Percentiles rank a stretch among this genome's conserved stretches.
Evolutionary conservation across 2,888 invertebrate species (phyloP).

Genomic region (Leucoma salicis): DNA sequence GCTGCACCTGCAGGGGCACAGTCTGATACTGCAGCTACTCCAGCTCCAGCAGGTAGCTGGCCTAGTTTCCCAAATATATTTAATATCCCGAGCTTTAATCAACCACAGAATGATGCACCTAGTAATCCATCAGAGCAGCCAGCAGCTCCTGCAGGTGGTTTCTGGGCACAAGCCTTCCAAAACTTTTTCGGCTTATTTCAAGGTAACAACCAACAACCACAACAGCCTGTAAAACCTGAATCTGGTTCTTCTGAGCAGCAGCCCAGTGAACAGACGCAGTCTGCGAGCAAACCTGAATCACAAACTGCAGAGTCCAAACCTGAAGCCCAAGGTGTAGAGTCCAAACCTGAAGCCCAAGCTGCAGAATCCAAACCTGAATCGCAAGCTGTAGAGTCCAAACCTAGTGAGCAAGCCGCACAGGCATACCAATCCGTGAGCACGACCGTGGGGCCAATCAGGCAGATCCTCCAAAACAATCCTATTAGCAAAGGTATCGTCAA

Average conservation of each 20-base stretch:
- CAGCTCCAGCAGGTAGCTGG: neutral
- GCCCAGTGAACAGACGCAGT: neutral
- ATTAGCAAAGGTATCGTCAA: conserved; percentile 37
- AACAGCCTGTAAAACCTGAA: neutral
- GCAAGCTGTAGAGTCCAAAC: neutral
- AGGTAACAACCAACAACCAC: neutral
- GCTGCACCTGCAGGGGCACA: conserved; percentile 1
- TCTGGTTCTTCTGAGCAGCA: neutral
- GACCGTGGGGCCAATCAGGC: conserved; percentile 40
- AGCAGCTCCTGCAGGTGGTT: too few species aligned
- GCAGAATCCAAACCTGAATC: conserved; percentile 2
- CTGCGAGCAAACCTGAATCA: too few species aligned
- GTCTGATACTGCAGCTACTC: neutral
- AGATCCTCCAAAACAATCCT: conserved; percentile 48
- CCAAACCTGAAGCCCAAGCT: conserved; percentile 2
- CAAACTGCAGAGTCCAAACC: neutral
- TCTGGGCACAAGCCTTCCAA: too few species aligned
- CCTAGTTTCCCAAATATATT: neutral
- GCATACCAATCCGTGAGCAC: conserved; percentile 14
- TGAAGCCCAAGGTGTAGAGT: neutral
- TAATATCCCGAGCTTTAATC: neutral
- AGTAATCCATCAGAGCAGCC: neutral
- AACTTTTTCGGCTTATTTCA: neutral
- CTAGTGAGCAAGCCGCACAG: conserved; percentile 2
- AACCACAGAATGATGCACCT: neutral